Base-by-base conservation (phyloP, 2,797 vertebrate species). In the Okamejei kenojei region DNA sequence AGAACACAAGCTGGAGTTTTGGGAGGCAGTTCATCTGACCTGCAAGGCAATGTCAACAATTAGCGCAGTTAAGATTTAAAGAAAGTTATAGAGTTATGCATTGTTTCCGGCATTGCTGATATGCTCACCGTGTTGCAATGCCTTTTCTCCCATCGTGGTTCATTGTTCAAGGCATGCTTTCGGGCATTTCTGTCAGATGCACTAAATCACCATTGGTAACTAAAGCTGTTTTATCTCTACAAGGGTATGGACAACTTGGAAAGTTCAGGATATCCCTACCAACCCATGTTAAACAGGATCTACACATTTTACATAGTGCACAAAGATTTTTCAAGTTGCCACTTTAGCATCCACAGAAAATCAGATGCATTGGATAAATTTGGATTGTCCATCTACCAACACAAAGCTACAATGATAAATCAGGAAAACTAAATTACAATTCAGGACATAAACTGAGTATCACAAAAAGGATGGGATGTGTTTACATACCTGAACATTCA, bases 401-500 rank as follows among this genome's bases (percentile, higher is more conserved):
- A 54, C 80, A 23, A 61, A 84, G 23, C 29, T 61, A 61, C 10
- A 29, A 10, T 54, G 61, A 84, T 29, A 79, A 84, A 84, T 6
- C 21, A 11, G 23, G 26, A 61, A 58, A n/a, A 84, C 23, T 2
- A 6, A 61, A 26, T 26, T 61, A 29, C 58, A 45, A 45, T n/a
- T 65, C 61, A 0, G 93, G 81, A 78, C 94, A 93, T 80, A 94
- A 94, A 91, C 94, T 80, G 73, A 93, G 93, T 90, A 93, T 65
- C 93, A 94, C 93, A 93, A 73, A 45, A 94, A 77, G 93, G 74
- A 91, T 90, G 74, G 93, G 74, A 91, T 90, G 78, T 92, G 93
- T 61, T 93, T 74, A 94, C 94, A 95, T 95, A 99, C 99, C 97
- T 98, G 97, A 93, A 96, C 94, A 95, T 95, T 96, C 94, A 96